phyloP scores from a whole-genome alignment of 2,113 vertebrate species.

The Isurus oxyrinchus region DNA sequence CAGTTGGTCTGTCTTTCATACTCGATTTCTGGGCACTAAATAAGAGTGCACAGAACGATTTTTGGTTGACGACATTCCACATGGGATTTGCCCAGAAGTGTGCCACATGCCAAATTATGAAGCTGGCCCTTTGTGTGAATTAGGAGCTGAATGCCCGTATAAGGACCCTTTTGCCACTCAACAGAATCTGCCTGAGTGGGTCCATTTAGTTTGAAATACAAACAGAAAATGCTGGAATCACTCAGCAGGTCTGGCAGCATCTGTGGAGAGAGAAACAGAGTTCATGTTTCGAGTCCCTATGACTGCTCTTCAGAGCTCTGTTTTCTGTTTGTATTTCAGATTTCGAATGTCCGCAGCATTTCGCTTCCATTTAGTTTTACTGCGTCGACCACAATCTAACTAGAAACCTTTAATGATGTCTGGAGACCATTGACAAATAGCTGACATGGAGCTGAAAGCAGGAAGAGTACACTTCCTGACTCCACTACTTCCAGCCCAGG shows the following conservation, averaged over 20 bases:
- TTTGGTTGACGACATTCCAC: background rate
- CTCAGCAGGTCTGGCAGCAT: too few relatives aligned
- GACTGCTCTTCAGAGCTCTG: too few relatives aligned
- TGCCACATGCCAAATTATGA: background rate
- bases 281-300: too few relatives aligned
- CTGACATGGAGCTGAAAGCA: too few relatives aligned
- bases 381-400: background rate
- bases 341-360: too few relatives aligned
- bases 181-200: background rate
- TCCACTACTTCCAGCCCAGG: background rate
- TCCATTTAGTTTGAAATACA: background rate
- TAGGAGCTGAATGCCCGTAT: background rate
- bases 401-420: background rate
- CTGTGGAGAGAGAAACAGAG: too few relatives aligned
- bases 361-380: background rate
- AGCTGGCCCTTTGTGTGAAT: background rate
- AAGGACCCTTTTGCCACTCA: background rate
- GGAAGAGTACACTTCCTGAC: background rate
- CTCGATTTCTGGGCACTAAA: background rate
- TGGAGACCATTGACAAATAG: background rate
- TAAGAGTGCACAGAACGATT: background rate
- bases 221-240: too few relatives aligned
- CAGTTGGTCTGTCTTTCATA: background rate
- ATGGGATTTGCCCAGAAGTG: background rate
- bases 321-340: too few relatives aligned